phyloP scores from a whole-genome alignment of 2,888 invertebrate species.

The Ophioninae sp. region DNA sequence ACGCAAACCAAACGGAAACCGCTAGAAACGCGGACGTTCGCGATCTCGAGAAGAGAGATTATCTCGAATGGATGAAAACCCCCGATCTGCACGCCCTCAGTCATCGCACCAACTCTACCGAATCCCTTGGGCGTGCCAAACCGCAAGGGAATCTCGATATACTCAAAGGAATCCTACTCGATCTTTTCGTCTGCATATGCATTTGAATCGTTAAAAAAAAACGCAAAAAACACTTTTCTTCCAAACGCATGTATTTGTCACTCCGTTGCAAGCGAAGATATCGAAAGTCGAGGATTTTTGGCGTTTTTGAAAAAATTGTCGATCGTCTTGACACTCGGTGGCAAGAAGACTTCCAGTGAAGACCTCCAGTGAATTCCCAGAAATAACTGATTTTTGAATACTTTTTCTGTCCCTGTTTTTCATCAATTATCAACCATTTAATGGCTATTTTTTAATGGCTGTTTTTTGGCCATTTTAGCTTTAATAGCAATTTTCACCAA shows the following conservation, averaged over 20 bases:
- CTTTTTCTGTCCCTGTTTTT: too few species aligned
- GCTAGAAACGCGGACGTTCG: conserved; percentile 54
- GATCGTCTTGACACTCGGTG: not conserved
- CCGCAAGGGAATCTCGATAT: conserved; percentile 76
- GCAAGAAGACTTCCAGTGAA: not conserved
- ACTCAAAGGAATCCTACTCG: conserved; percentile 75
- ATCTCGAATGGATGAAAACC: conserved; percentile 71
- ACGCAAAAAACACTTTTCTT: not conserved
- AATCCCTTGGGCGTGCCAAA: conserved; percentile 71
- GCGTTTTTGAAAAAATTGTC: not conserved
- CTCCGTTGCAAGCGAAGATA: not conserved
- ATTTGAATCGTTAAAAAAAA: conserved; percentile 63
- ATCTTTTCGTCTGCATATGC: conserved; percentile 77
- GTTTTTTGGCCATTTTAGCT: too few species aligned
- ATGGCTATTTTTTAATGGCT: too few species aligned
- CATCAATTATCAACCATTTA: too few species aligned
- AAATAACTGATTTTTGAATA: too few species aligned
- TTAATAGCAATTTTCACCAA: too few species aligned
- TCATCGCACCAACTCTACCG: conserved; percentile 72
- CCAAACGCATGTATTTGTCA: not conserved
- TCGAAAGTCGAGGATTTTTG: not conserved
- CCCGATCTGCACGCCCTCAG: conserved; percentile 71
- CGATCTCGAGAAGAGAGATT: conserved; percentile 68
- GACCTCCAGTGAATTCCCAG: too few species aligned
- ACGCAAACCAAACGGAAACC: conserved; percentile 58